phyloP scores from a whole-genome alignment of 2,888 invertebrate species.

The Hipparchia semele region DNA sequence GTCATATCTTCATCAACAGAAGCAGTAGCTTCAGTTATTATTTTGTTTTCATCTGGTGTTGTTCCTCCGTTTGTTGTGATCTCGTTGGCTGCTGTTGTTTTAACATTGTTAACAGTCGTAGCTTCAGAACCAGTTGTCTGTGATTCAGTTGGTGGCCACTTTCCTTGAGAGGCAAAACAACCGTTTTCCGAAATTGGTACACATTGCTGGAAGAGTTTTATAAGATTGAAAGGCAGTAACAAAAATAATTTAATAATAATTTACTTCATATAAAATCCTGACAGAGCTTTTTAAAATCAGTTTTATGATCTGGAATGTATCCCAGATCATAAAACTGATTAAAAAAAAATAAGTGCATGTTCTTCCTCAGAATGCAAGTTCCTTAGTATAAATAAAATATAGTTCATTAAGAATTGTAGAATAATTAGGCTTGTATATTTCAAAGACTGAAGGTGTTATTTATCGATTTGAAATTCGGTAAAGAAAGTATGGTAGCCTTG shows the following conservation, averaged over 20 bases:
- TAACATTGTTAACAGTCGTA: slow-evolving; percentile 17
- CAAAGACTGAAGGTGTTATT: no score
- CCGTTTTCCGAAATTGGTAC: slow-evolving; percentile 38
- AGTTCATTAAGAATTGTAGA: no score
- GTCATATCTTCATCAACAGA: slow-evolving; percentile 15
- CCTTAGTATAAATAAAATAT: no score
- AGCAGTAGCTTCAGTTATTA: slow-evolving; percentile 16
- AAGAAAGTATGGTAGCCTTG: no score
- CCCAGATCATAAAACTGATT: no score
- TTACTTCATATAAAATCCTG: no score
- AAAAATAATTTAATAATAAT: neutral
- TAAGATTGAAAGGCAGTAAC: neutral
- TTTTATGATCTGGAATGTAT: no score
- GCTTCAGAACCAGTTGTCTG: slow-evolving; percentile 20
- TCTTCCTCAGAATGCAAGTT: no score
- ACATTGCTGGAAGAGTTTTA: slow-evolving; percentile 34
- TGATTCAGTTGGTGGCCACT: slow-evolving; percentile 23
- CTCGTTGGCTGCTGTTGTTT: slow-evolving; percentile 17
- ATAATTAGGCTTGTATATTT: no score
- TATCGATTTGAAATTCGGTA: no score
- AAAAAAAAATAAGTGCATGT: no score
- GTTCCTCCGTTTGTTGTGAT: slow-evolving; percentile 13
- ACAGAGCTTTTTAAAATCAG: no score
- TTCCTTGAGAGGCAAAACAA: slow-evolving; percentile 34
- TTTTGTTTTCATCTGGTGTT: slow-evolving; percentile 10